Conservation (phyloP, 2,888 invertebrate species). For the Catocala fraxini region DNA sequence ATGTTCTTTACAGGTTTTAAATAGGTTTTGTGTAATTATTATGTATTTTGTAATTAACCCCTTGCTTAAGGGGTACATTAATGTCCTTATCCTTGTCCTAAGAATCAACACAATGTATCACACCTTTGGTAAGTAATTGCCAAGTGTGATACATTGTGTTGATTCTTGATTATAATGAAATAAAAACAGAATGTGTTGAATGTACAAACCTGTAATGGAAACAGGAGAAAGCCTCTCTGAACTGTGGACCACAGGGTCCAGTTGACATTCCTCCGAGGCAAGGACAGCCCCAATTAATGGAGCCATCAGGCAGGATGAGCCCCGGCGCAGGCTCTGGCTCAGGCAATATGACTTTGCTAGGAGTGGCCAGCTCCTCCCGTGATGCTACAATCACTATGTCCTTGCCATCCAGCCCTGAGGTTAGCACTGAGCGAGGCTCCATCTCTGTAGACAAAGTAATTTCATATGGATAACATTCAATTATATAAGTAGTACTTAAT, state of each 20-base stretch:
- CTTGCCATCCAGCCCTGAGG: slow-evolving; percentile 81
- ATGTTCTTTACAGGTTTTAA: no score
- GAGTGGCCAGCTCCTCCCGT: slow-evolving; percentile 92
- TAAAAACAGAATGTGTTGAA: not conserved
- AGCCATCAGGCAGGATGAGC: slow-evolving; percentile 93
- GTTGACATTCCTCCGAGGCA: slow-evolving; percentile 99
- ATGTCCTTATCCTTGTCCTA: no score
- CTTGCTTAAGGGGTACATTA: no score
- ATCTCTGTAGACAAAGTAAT: slow-evolving; percentile 18
- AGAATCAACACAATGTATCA: no score
- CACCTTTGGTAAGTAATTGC: no score
- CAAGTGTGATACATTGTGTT: not conserved
- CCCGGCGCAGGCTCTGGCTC: slow-evolving; percentile 93
- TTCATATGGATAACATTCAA: not conserved
- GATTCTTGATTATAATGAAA: not conserved
- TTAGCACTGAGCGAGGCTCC: slow-evolving; percentile 36
- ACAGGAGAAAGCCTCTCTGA: slow-evolving; percentile 97
- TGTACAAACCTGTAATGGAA: slow-evolving; percentile 92
- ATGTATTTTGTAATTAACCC: no score
- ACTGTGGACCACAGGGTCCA: slow-evolving; percentile 97
- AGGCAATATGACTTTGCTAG: slow-evolving; percentile 91
- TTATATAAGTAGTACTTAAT: no score
- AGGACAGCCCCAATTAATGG: slow-evolving; percentile 99
- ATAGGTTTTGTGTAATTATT: no score
- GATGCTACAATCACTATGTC: slow-evolving; percentile 95